A percentile compares a stretch with the other conserved stretches of the same genome.
Evolutionary conservation across 2,113 vertebrate genomes (phyloP).

Genomic region (Lipophrys pholis): DNA sequence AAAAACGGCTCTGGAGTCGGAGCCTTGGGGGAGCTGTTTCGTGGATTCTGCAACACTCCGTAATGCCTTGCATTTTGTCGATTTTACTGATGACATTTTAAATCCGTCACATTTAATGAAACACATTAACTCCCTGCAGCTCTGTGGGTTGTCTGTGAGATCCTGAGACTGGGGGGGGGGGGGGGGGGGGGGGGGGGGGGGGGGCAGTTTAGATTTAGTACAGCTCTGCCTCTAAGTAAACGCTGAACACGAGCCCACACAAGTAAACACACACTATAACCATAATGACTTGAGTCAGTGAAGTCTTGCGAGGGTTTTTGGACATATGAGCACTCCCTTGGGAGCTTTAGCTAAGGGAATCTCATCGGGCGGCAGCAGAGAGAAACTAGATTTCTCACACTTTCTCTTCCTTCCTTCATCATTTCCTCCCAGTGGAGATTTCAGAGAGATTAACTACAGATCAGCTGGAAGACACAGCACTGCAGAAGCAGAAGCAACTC

Average conservation of each 20-base stretch:
- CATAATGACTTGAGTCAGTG: slow-evolving; percentile 58
- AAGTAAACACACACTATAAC: slow-evolving; percentile 44
- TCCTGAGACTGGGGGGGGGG: too few relatives aligned
- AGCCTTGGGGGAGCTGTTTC: slow-evolving; percentile 18
- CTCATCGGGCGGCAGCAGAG: slow-evolving; percentile 60
- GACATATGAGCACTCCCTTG: slow-evolving; percentile 58
- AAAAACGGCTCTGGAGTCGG: not conserved
- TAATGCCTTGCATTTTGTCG: slow-evolving; percentile 15
- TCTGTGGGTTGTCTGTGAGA: slow-evolving; percentile 8
- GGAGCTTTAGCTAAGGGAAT: slow-evolving; percentile 53
- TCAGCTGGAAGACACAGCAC: slow-evolving; percentile 57
- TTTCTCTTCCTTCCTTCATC: slow-evolving; percentile 54
- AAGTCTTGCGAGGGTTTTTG: slow-evolving; percentile 53
- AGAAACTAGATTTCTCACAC: slow-evolving; percentile 58
- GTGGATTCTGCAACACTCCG: slow-evolving; percentile 25
- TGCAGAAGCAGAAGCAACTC: slow-evolving; percentile 53
- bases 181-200: too few relatives aligned
- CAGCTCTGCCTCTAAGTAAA: slow-evolving; percentile 51
- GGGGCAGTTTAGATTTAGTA: slow-evolving; percentile 11
- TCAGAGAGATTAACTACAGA: slow-evolving; percentile 67
- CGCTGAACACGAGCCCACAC: slow-evolving; percentile 28
- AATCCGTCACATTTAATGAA: slow-evolving; percentile 45
- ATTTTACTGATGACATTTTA: slow-evolving; percentile 24
- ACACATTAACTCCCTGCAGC: slow-evolving; percentile 22
- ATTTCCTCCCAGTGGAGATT: slow-evolving; percentile 68